Base-by-base conservation (phyloP, 2,113 vertebrate genomes). In the Gobio gobio region DNA sequence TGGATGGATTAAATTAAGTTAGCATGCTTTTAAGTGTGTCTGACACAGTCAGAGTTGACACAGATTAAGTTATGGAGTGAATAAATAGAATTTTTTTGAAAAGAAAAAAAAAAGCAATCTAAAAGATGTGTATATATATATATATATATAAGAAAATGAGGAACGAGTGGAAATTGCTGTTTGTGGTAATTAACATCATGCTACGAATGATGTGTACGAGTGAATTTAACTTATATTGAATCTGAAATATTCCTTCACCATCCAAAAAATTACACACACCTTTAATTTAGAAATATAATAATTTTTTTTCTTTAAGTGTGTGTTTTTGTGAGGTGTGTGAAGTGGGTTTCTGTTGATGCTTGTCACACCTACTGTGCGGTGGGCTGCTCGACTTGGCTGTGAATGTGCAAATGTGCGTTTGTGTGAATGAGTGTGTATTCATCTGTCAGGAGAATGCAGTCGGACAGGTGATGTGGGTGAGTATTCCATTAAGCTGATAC, bases 401-500 rank as follows among this genome's bases (percentile, higher is more conserved):
- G n/a, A 61, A 36, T 36, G 63, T 61, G 54, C 33, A 56, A 33
- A 87, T 76, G 89, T 90, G 89, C 90, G 92, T 58, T 45, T 73
- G 64, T 59, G 45, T 58, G 45, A 70, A 47, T 6, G 36, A 84
- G 75, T 47, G 74, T 54, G 88, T 78, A 90, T 89, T 87, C 90
- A 93, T 92, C 91, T 83, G 90, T 94, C 94, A 94, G 88, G 77
- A 80, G 87, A 92, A 94, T 93, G 88, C 85, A 77, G 90, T 93
- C 89, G 87, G 94, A 94, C 93, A 94, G 92, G 93, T 93, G 94
- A 94, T 90, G 91, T 84, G 91, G 92, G 92, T 93, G 92, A 94
- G 90, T 91, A 94, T 94, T 93, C 91, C 92, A 94, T 94, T 94
- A 94, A 86, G 85, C 89, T 90, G 94, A 93, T 91, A 93, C 92